phyloP scores from a whole-genome alignment of 1,140 invertebrate genomes.

The Gryllus bimaculatus region DNA sequence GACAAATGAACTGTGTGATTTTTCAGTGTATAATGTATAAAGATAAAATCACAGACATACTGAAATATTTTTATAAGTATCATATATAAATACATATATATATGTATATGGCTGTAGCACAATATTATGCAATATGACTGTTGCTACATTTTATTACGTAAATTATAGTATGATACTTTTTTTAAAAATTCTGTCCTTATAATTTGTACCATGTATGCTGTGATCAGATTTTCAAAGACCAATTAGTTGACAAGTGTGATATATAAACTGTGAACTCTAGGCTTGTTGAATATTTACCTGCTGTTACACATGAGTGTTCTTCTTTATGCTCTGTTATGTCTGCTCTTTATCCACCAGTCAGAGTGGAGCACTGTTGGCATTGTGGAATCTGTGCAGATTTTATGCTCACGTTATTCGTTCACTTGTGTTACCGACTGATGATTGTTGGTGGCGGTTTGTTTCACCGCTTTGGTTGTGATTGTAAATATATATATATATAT shows the following conservation, averaged over 20 bases:
- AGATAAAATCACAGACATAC: background rate
- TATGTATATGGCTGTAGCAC: background rate
- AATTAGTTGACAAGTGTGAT: background rate
- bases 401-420: background rate
- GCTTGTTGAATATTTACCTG: background rate
- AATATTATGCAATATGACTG: background rate
- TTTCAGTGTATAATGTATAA: background rate
- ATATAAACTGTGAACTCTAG: background rate
- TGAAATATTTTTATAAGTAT: slow-evolving; percentile 6
- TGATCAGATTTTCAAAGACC: background rate
- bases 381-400: background rate
- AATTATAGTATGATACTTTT: background rate
- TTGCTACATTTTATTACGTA: background rate
- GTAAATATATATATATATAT: background rate
- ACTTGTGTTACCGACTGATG: background rate
- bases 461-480: background rate
- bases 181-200: background rate
- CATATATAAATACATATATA: background rate
- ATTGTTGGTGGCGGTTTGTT: background rate
- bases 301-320: background rate
- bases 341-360: background rate
- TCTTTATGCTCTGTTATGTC: background rate
- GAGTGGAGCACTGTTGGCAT: background rate
- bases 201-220: slow-evolving; percentile 4
- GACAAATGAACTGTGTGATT: background rate